These are phyloP conservation scores for Xiphophorus hellerii DNA, from an alignment of 2,113 vertebrate species.

Conservation along the genomic window DNA sequence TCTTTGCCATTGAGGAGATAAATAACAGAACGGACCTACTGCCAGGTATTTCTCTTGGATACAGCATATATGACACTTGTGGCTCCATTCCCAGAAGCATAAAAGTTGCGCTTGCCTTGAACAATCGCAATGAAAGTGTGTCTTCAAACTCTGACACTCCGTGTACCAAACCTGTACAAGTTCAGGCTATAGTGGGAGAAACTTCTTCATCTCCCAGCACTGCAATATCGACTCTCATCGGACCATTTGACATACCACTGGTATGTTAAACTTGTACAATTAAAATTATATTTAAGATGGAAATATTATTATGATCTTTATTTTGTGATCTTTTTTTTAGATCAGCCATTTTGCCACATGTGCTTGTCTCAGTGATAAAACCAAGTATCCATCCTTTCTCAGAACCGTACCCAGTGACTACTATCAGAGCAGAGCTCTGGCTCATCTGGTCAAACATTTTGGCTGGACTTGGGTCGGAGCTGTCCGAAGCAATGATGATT, in stretches of 20 bases:
- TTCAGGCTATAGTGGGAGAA: constrained; percentile 73
- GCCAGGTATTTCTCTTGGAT: constrained; percentile 75
- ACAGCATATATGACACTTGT: constrained; percentile 78
- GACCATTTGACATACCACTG: constrained; percentile 75
- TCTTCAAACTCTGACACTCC: constrained; percentile 10
- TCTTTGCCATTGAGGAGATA: constrained; percentile 79
- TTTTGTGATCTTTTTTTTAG: constrained; percentile 34
- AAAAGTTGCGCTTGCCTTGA: constrained; percentile 65
- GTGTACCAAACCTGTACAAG: constrained; percentile 65
- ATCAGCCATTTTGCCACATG: constrained; percentile 78
- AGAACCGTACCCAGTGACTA: constrained; percentile 75
- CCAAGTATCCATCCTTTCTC: constrained; percentile 71
- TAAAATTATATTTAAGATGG: neutral
- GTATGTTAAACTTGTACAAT: constrained; percentile 47
- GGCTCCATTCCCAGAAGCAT: constrained; percentile 65
- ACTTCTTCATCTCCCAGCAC: constrained; percentile 71
- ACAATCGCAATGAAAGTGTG: constrained; percentile 58
- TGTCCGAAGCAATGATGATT: constrained; percentile 72
- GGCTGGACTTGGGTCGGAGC: constrained; percentile 77
- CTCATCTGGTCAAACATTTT: constrained; percentile 68
- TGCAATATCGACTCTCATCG: constrained; percentile 73
- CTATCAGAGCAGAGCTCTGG: constrained; percentile 72
- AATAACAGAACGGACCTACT: constrained; percentile 78
- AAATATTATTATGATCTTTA: neutral
- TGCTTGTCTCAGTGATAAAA: constrained; percentile 77